These are phyloP conservation scores for Ancistrus triradiatus DNA, from an alignment of 2,113 vertebrate species.

Conservation along the genomic window DNA sequence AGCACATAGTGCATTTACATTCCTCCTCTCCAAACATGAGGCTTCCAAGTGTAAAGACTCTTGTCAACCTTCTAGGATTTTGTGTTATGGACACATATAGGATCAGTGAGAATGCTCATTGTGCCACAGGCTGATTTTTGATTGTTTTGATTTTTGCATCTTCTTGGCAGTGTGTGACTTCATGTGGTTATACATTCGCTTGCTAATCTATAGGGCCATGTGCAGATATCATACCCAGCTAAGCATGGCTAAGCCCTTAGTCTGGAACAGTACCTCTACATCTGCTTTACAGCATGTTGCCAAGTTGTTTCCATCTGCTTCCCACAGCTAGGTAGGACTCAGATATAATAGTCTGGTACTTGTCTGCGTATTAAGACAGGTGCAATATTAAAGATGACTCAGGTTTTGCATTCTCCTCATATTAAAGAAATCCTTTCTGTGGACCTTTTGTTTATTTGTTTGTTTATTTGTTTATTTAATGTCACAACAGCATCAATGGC, in stretches of 20 bases:
- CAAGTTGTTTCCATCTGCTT: conserved; percentile 48
- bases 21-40: too few relatives aligned
- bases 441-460: not conserved
- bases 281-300: conserved; percentile 48
- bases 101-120: too few relatives aligned
- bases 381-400: conserved; percentile 6
- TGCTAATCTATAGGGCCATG: conserved; percentile 54
- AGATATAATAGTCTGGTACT: not conserved
- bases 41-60: too few relatives aligned
- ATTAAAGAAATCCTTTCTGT: not conserved
- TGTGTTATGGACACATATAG: too few relatives aligned
- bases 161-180: not conserved
- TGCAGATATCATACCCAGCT: conserved; percentile 54
- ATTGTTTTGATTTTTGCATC: too few relatives aligned
- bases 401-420: conserved; percentile 5
- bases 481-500: too few relatives aligned
- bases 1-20: too few relatives aligned
- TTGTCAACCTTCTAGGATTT: too few relatives aligned
- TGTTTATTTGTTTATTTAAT: too few relatives aligned
- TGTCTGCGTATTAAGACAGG: conserved; percentile 15
- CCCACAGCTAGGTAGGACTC: conserved; percentile 5
- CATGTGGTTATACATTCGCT: not conserved
- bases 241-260: conserved; percentile 61
- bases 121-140: too few relatives aligned
- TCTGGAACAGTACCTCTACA: conserved; percentile 52